Evolutionary conservation across 1,140 invertebrate species (phyloP).

Genomic region (Pinna nobilis): DNA sequence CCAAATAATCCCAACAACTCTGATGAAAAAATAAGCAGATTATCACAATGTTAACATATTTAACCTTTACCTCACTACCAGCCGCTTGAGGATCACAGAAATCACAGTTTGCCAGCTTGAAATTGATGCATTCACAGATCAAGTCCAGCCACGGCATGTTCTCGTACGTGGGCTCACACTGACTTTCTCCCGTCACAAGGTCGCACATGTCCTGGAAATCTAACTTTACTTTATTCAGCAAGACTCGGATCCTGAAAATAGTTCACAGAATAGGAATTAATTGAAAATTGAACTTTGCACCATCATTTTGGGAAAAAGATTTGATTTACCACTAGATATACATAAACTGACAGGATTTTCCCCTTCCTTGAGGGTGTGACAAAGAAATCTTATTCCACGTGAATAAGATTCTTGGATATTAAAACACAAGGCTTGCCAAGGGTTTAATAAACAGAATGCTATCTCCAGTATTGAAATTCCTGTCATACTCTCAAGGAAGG

Average conservation of each 20-base stretch:
- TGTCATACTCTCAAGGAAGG: too few species aligned
- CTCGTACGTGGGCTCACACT: slow-evolving; percentile 57
- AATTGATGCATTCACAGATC: slow-evolving; percentile 59
- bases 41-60: neutral
- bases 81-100: slow-evolving; percentile 25
- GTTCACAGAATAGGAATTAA: neutral
- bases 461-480: too few species aligned
- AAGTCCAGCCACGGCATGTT: slow-evolving; percentile 68
- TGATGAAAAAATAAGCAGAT: neutral
- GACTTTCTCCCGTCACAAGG: slow-evolving; percentile 42
- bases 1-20: neutral
- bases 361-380: too few species aligned
- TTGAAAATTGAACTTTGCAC: neutral
- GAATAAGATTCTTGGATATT: too few species aligned
- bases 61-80: too few species aligned
- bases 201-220: slow-evolving; percentile 60
- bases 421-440: too few species aligned
- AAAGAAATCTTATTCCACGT: too few species aligned
- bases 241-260: slow-evolving; percentile 40
- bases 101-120: slow-evolving; percentile 39
- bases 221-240: slow-evolving; percentile 39
- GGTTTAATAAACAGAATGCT: too few species aligned
- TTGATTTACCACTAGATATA: neutral
- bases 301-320: neutral
- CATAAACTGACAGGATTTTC: too few species aligned